phyloP scores from a whole-genome alignment of 2,888 invertebrate species.

The Monopis laevigella region DNA sequence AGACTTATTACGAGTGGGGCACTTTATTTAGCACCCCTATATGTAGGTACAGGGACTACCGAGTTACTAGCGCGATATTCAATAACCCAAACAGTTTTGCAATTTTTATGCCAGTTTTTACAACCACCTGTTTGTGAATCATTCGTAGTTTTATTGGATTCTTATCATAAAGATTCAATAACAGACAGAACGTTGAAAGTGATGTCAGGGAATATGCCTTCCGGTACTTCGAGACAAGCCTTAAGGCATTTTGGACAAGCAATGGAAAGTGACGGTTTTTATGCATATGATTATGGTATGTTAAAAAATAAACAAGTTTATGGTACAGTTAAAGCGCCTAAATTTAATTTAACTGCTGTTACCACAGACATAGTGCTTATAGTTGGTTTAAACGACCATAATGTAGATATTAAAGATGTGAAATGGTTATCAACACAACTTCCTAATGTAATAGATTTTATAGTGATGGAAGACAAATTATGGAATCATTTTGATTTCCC shows the following conservation, averaged over 20 bases:
- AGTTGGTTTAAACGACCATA: conserved; percentile 58
- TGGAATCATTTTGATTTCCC: conserved; percentile 25
- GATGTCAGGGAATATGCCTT: conserved; percentile 38
- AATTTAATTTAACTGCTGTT: conserved; percentile 35
- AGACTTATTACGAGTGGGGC: conserved; percentile 23
- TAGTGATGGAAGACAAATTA: conserved; percentile 59
- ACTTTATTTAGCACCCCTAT: conserved; percentile 17
- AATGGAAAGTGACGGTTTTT: conserved; percentile 28
- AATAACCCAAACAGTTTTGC: not conserved
- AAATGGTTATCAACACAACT: conserved; percentile 56
- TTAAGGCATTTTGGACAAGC: conserved; percentile 42
- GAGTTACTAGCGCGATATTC: conserved; percentile 7
- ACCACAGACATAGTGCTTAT: conserved; percentile 34
- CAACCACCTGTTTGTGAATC: not conserved
- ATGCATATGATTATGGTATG: conserved; percentile 33
- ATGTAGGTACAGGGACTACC: conserved; percentile 10
- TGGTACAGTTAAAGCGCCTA: conserved; percentile 31
- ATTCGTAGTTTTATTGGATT: conserved; percentile 26
- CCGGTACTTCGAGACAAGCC: conserved; percentile 36
- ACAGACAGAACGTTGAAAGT: conserved; percentile 28
- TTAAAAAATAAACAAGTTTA: conserved; percentile 32
- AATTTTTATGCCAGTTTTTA: conserved; percentile 3
- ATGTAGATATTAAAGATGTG: conserved; percentile 68
- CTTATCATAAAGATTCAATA: conserved; percentile 36
- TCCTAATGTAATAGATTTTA: conserved; percentile 63